Conservation (phyloP, 2,797 vertebrate genomes). For the Mus caroli region DNA sequence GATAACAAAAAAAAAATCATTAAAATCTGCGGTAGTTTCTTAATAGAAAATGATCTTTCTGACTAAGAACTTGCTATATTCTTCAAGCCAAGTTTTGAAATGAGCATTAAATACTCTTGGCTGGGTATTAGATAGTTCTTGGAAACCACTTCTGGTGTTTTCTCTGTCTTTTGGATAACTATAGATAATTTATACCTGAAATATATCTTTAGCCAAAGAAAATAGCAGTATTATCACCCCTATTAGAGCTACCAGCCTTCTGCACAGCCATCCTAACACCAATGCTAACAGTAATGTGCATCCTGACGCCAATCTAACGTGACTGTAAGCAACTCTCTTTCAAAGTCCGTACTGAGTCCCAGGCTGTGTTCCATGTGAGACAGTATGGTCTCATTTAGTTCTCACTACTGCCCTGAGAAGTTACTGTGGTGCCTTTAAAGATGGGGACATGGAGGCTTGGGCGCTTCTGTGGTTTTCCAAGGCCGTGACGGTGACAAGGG, state of each 20-base stretch:
- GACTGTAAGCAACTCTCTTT: not conserved
- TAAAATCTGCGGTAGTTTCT: slow-evolving; percentile 2
- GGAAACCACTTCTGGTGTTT: slow-evolving; percentile 2
- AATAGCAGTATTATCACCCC: not conserved
- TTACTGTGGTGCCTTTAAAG: not conserved
- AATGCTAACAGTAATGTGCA: too few relatives aligned
- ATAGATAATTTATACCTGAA: not conserved
- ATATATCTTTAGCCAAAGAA: not conserved
- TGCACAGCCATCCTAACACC: not conserved
- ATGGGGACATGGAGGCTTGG: not conserved
- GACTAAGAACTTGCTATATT: slow-evolving; percentile 39
- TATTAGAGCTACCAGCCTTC: not conserved
- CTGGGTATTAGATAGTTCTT: not conserved
- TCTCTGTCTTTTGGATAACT: not conserved
- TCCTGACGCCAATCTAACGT: not conserved
- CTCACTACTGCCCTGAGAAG: not conserved
- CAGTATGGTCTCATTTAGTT: not conserved
- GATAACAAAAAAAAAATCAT: not conserved
- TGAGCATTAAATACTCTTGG: not conserved
- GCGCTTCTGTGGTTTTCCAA: not conserved
- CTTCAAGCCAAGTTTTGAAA: slow-evolving; percentile 31
- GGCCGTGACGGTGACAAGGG: not conserved
- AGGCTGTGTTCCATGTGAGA: not conserved
- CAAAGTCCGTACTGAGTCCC: not conserved
- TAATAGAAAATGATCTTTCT: slow-evolving; percentile 52